Conservation (phyloP, 1,140 invertebrate species). For the Geopemphigus sp. region DNA sequence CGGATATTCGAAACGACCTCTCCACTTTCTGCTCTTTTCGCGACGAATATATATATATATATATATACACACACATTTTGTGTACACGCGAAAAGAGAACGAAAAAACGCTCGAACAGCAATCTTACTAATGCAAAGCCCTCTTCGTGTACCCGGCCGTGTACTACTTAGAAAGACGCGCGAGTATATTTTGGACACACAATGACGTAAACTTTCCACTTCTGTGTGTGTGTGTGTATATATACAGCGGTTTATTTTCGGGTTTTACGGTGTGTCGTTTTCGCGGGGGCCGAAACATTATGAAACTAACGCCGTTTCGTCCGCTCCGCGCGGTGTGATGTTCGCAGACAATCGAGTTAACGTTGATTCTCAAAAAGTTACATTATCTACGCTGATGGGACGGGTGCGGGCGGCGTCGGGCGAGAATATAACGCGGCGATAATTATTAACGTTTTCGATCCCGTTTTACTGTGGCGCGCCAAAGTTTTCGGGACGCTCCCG, state of each 20-base stretch:
- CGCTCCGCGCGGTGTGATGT: not conserved
- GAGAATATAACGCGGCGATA: not conserved
- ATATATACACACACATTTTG: too few relatives aligned
- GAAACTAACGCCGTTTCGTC: constrained; percentile 13
- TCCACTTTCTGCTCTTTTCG: too few relatives aligned
- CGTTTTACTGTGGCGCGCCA: not conserved
- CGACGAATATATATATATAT: not conserved
- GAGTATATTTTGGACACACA: too few relatives aligned
- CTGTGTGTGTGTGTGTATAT: not conserved
- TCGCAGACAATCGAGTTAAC: constrained; percentile 23
- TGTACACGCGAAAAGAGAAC: not conserved
- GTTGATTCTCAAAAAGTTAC: constrained; percentile 6
- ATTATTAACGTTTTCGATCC: constrained; percentile 22
- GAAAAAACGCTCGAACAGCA: constrained; percentile 3
- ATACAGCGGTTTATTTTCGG: constrained; percentile 25
- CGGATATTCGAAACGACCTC: not conserved
- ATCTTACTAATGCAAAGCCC: constrained; percentile 32
- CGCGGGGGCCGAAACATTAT: not conserved
- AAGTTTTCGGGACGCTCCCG: not conserved
- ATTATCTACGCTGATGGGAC: too few relatives aligned
- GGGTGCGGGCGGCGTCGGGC: too few relatives aligned
- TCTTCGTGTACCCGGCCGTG: not conserved
- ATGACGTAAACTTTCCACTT: constrained; percentile 4
- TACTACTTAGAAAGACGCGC: too few relatives aligned
- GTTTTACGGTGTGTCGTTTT: constrained; percentile 26